These are phyloP conservation scores for Ciconia stormi DNA, from an alignment of 2,113 vertebrate genomes.

Conservation along the genomic window DNA sequence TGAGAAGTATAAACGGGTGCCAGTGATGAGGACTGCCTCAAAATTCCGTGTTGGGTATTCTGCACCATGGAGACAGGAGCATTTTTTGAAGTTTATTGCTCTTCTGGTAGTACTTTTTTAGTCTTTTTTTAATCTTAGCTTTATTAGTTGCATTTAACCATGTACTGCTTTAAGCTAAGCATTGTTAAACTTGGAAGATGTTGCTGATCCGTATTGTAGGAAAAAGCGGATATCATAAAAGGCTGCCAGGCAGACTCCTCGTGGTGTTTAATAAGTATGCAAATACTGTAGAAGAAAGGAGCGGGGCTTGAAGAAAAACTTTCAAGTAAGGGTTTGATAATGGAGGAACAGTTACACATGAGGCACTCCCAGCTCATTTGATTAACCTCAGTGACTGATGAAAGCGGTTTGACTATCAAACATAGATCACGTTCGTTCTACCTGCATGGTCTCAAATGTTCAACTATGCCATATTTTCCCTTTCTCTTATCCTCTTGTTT, in stretches of 20 bases:
- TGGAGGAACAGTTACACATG: background rate
- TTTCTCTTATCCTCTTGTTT: constrained; percentile 1
- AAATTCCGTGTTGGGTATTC: background rate
- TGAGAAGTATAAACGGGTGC: background rate
- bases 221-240: background rate
- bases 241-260: background rate
- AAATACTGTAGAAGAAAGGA: background rate
- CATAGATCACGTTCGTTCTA: background rate
- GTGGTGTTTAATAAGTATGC: background rate
- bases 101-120: background rate
- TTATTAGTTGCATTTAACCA: background rate
- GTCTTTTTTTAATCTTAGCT: background rate
- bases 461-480: background rate
- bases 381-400: background rate
- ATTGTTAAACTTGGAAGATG: background rate
- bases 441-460: background rate
- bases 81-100: background rate
- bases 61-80: background rate
- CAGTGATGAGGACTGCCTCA: background rate
- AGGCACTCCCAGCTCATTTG: background rate
- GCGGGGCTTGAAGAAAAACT: background rate
- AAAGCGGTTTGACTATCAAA: background rate
- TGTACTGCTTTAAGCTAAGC: background rate
- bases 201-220: background rate
- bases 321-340: background rate